These are phyloP conservation scores for Eubucco bourcierii DNA, from an alignment of 2,113 vertebrate species.

Conservation along the genomic window DNA sequence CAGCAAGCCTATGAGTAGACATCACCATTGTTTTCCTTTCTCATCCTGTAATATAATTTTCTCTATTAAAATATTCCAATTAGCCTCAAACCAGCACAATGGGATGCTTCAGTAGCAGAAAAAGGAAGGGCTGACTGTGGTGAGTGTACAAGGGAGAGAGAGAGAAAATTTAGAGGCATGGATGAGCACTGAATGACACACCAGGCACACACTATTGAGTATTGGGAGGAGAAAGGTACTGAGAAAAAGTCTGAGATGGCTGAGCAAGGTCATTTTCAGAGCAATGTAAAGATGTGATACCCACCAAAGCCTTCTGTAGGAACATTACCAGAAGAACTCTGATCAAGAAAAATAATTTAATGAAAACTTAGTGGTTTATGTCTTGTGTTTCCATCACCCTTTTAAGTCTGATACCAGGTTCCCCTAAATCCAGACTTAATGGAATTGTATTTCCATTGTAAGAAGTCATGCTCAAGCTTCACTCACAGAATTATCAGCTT, in stretches of 20 bases:
- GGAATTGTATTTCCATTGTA: background rate
- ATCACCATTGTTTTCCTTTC: too few relatives aligned
- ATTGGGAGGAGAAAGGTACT: background rate
- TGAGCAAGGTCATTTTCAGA: background rate
- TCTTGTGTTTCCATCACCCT: background rate
- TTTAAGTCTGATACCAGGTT: background rate
- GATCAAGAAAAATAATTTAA: background rate
- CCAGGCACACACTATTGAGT: accelerated
- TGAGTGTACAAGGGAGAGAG: background rate
- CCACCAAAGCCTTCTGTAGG: background rate
- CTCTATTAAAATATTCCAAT: too few relatives aligned
- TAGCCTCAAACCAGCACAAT: too few relatives aligned
- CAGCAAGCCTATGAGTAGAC: too few relatives aligned
- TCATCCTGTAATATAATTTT: too few relatives aligned
- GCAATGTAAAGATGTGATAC: background rate
- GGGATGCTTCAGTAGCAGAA: background rate
- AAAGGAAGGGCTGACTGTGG: background rate
- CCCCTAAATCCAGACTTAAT: background rate
- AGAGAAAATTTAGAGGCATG: background rate
- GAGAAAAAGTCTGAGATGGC: background rate
- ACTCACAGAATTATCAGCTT: background rate
- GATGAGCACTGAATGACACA: background rate
- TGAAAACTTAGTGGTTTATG: background rate
- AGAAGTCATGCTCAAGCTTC: background rate
- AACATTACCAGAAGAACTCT: background rate